phyloP scores from a whole-genome alignment of 2,797 vertebrate genomes.

The Pangasius djambal region DNA sequence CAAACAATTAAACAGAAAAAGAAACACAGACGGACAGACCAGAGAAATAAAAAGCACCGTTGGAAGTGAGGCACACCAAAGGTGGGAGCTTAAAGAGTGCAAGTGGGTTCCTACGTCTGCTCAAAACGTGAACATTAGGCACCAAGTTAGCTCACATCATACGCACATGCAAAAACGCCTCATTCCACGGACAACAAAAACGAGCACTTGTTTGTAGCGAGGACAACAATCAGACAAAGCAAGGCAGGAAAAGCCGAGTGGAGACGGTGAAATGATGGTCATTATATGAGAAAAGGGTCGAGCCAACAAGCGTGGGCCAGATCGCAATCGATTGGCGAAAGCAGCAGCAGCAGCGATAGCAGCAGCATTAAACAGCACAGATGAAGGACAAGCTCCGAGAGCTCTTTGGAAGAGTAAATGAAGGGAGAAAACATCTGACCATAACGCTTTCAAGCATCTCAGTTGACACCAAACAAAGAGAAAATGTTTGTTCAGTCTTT shows the following conservation, averaged over 20 bases:
- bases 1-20: slow-evolving; percentile 72
- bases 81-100: slow-evolving; percentile 80
- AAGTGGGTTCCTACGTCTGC: slow-evolving; percentile 82
- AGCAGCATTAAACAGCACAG: slow-evolving; percentile 72
- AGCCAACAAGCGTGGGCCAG: slow-evolving; percentile 41
- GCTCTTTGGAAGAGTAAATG: slow-evolving; percentile 49
- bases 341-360: slow-evolving; percentile 74
- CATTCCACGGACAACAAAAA: slow-evolving; percentile 71
- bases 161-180: slow-evolving; percentile 82
- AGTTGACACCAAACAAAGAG: slow-evolving; percentile 15
- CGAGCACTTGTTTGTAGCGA: slow-evolving; percentile 74
- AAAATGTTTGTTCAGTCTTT: slow-evolving; percentile 6
- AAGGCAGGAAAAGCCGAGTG: slow-evolving; percentile 53
- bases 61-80: slow-evolving; percentile 94
- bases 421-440: slow-evolving; percentile 22
- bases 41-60: slow-evolving; percentile 90
- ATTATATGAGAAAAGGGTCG: slow-evolving; percentile 25
- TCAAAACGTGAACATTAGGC: slow-evolving; percentile 84
- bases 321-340: slow-evolving; percentile 64
- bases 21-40: slow-evolving; percentile 81
- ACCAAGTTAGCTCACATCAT: slow-evolving; percentile 81
- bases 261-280: slow-evolving; percentile 44
- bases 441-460: slow-evolving; percentile 36
- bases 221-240: slow-evolving; percentile 69
- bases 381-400: slow-evolving; percentile 51